A percentile compares a stretch with the other conserved stretches of the same genome.
These are phyloP conservation scores for Hippocampus mohnikei DNA, from an alignment of 2,113 vertebrate genomes.

Conservation along the genomic window DNA sequence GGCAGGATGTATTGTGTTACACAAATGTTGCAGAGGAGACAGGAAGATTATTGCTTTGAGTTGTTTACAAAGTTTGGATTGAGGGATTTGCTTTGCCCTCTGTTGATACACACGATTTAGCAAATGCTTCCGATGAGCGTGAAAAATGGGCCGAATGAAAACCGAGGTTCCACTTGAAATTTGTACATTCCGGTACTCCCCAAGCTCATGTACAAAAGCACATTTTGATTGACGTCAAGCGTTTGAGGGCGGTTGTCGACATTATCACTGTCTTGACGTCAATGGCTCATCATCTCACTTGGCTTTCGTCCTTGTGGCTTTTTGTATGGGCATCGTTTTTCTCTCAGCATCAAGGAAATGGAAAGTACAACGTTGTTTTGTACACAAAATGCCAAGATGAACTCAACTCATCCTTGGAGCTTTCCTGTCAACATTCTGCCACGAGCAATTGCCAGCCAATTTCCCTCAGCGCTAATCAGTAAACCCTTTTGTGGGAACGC, in stretches of 20 bases:
- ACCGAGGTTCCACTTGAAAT: not conserved
- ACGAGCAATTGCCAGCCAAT: not conserved
- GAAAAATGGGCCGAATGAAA: not conserved
- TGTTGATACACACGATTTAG: not conserved
- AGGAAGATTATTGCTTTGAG: not conserved
- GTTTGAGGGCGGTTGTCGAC: not conserved
- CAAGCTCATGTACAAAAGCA: not conserved
- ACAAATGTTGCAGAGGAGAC: not conserved
- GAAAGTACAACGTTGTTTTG: not conserved
- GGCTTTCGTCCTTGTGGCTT: constrained; percentile 18
- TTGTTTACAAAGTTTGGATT: not conserved
- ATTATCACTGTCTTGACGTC: constrained; percentile 16
- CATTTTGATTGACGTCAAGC: not conserved
- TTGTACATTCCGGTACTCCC: not conserved
- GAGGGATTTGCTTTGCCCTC: not conserved
- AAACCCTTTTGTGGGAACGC: constrained; percentile 44
- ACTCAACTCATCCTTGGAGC: not conserved
- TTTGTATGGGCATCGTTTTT: constrained; percentile 6
- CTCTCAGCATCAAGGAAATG: constrained; percentile 9
- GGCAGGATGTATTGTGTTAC: not conserved
- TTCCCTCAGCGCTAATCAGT: constrained; percentile 2
- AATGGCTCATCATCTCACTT: not conserved
- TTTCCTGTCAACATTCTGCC: constrained; percentile 1
- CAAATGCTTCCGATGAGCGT: not conserved
- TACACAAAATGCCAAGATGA: not conserved